A percentile compares a stretch with the other conserved stretches of the same genome.
Conservation (phyloP, 2,888 invertebrate species). For the Thumatha senex region DNA sequence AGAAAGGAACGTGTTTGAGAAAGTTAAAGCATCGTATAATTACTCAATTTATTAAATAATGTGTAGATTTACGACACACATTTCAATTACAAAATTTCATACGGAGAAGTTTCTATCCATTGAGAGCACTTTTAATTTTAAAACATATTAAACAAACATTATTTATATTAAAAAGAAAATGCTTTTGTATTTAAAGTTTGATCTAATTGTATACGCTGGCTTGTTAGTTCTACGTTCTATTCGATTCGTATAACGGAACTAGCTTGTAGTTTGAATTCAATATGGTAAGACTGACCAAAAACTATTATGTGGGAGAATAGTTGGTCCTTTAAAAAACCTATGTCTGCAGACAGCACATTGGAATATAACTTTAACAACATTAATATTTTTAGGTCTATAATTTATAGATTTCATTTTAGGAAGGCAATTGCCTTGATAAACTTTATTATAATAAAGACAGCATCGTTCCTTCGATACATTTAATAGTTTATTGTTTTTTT, state of each 20-base stretch:
- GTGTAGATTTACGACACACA: background rate
- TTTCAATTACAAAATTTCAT: no score
- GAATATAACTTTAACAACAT: constrained; percentile 15
- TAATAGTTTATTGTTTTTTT: background rate
- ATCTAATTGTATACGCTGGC: background rate
- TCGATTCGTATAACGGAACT: constrained; percentile 8
- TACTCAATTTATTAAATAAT: no score
- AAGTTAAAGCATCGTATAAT: background rate
- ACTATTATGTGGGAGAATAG: constrained; percentile 11
- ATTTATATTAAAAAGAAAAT: no score
- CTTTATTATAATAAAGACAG: background rate
- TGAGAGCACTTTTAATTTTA: no score
- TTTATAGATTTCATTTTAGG: no score
- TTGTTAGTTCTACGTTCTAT: background rate
- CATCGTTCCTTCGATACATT: background rate
- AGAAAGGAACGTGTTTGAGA: background rate
- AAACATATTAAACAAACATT: no score
- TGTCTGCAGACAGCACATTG: constrained; percentile 13
- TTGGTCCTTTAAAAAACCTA: constrained; percentile 8
- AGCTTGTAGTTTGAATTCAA: background rate
- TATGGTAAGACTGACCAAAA: constrained; percentile 1
- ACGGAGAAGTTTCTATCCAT: no score
- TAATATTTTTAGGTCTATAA: background rate
- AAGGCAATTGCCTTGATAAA: no score
- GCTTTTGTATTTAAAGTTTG: background rate